A percentile compares a stretch with the other conserved stretches of the same genome.
Evolutionary conservation across 2,113 vertebrate genomes (phyloP).

Genomic region (Peromyscus maniculatus): DNA sequence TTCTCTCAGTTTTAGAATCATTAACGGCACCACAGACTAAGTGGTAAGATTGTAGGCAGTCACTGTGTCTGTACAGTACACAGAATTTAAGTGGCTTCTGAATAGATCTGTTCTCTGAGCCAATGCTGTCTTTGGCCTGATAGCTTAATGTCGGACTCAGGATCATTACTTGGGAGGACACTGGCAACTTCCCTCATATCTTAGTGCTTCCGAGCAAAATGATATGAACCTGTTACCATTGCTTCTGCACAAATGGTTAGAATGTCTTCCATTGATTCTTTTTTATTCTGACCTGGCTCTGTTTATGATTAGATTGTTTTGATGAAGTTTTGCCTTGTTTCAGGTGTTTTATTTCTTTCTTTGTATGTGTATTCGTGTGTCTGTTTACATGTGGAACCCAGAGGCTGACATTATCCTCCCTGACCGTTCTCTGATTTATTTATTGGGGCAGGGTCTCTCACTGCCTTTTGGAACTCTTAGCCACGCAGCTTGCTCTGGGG

Average conservation of each 20-base stretch:
- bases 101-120: background rate
- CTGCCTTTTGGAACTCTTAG: background rate
- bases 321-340: background rate
- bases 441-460: background rate
- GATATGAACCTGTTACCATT: background rate
- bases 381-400: background rate
- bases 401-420: background rate
- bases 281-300: slow-evolving; percentile 11
- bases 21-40: background rate
- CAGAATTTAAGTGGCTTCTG: background rate
- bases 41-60: slow-evolving; percentile 2
- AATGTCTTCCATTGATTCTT: background rate
- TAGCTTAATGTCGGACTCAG: background rate
- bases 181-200: background rate
- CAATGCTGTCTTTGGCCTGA: background rate
- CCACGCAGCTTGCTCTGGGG: accelerated
- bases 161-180: background rate
- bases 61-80: background rate
- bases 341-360: background rate
- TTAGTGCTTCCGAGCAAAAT: background rate
- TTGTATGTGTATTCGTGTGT: background rate
- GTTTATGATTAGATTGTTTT: slow-evolving; percentile 37
- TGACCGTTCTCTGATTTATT: background rate
- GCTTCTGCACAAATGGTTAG: background rate
- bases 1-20: background rate